phyloP scores from a whole-genome alignment of 2,888 invertebrate genomes.

The Conistra vaccinii region DNA sequence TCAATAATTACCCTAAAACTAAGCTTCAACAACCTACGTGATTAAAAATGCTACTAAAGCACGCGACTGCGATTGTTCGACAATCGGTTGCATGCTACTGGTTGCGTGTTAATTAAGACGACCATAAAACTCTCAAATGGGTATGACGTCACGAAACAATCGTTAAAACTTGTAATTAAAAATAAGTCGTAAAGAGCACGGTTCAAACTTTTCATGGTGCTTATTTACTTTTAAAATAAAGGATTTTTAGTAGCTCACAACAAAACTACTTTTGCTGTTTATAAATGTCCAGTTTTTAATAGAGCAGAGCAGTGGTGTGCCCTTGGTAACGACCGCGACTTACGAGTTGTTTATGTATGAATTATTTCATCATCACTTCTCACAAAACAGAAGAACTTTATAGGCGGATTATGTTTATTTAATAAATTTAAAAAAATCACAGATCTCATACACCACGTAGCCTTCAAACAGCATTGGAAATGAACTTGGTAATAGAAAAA shows the following conservation, averaged over 20 bases:
- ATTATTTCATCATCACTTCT: too few relatives aligned
- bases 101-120: slow-evolving; percentile 63
- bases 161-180: slow-evolving; percentile 59
- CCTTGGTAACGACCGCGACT: too few relatives aligned
- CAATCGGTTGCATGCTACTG: slow-evolving; percentile 51
- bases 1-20: slow-evolving; percentile 34
- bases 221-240: slow-evolving; percentile 16
- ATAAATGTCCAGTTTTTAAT: too few relatives aligned
- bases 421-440: too few relatives aligned
- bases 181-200: slow-evolving; percentile 42
- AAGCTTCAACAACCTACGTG: slow-evolving; percentile 13
- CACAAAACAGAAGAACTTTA: too few relatives aligned
- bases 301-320: too few relatives aligned
- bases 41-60: slow-evolving; percentile 35
- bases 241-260: not conserved
- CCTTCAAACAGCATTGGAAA: too few relatives aligned
- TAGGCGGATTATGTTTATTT: too few relatives aligned
- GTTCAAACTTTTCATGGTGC: slow-evolving; percentile 30
- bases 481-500: too few relatives aligned
- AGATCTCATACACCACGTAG: too few relatives aligned
- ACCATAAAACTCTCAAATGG: slow-evolving; percentile 55
- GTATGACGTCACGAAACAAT: slow-evolving; percentile 54
- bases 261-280: too few relatives aligned
- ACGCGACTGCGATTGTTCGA: slow-evolving; percentile 50
- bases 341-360: too few relatives aligned